Evolutionary conservation across 2,113 vertebrate species (phyloP), one percentile per base, ranked within the genome.

Genomic region (Chionis minor): DNA sequence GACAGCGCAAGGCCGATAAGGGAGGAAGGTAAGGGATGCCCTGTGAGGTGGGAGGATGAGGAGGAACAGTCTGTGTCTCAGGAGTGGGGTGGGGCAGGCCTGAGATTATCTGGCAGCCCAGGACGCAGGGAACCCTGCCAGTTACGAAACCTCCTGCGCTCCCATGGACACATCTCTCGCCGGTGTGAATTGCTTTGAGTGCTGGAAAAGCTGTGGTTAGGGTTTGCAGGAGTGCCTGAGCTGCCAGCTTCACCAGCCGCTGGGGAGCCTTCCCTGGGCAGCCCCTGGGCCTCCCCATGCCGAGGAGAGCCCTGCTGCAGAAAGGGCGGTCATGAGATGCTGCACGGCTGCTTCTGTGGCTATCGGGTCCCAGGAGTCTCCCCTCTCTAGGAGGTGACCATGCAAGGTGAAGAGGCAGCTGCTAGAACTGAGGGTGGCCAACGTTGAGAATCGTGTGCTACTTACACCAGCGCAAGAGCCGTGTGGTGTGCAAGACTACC

Each of bases 291-390:
- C 52, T 71, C 19, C 7, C 19, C 1, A 2, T 66, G 75, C 47
- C 32, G 62, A 1, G 2, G 59, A 49, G 56, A 83, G 62, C 18
- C 33, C 45, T 79, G 66, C n/a, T 51, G 21, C 69, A 42, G 38
- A 40, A 52, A 28, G 33, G 21, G 21, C 0, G 0, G 5, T 35
- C 0, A 0, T 69, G 75, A 89, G 40, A 27, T 52, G 54, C 40
- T 24, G 8, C 42, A 56, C 0, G 2, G 33, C 49, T 70, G 33
- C 75, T 12, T 70, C 63, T 26, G 4, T 62, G 44, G 44, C 44
- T 81, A 17, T 14, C 3, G 18, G 54, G 35, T 63, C 21, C 55
- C 8, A n/a, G 7, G 30, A 54, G 26, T 23, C 27, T 47, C 21
- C 33, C 52, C 4, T 32, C 14, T 45, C 78, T n/a, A 10, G 47